Evolutionary conservation across 2,113 vertebrate species (phyloP).

Genomic region (Merops nubicus): DNA sequence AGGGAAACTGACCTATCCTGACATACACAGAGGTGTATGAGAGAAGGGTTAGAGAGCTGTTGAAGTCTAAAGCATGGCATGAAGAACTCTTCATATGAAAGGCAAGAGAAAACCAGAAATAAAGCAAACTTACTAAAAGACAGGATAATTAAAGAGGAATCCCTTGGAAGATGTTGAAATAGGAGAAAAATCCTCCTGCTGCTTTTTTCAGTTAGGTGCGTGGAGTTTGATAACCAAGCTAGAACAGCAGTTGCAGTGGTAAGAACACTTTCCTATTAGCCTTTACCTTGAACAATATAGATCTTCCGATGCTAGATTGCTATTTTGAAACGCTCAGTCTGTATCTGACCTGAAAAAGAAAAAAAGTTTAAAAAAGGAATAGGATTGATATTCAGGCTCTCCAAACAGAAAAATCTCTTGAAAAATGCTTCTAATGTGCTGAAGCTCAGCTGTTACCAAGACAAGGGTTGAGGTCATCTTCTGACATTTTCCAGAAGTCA

Average conservation of each 20-base stretch:
- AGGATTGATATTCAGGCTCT: neutral
- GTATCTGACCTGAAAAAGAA: neutral
- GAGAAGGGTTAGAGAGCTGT: neutral
- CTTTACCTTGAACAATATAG: neutral
- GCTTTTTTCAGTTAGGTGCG: neutral
- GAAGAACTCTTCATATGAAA: neutral
- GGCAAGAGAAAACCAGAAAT: neutral
- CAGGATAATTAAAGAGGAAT: neutral
- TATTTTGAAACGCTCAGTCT: neutral
- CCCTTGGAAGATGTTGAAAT: neutral
- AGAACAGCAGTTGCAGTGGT: neutral
- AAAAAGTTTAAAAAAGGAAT: neutral
- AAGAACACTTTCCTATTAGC: neutral
- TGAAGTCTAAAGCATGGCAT: neutral
- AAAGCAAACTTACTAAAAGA: neutral
- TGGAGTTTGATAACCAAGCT: neutral
- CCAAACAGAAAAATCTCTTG: neutral
- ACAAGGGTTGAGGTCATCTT: neutral
- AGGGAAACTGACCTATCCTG: neutral
- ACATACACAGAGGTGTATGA: neutral
- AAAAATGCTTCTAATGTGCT: neutral
- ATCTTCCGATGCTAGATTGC: neutral
- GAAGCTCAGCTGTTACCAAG: neutral
- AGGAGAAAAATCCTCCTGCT: neutral
- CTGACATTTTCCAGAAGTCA: neutral